Conservation (phyloP, 2,888 invertebrate species). For the Diplazon laetatorius region DNA sequence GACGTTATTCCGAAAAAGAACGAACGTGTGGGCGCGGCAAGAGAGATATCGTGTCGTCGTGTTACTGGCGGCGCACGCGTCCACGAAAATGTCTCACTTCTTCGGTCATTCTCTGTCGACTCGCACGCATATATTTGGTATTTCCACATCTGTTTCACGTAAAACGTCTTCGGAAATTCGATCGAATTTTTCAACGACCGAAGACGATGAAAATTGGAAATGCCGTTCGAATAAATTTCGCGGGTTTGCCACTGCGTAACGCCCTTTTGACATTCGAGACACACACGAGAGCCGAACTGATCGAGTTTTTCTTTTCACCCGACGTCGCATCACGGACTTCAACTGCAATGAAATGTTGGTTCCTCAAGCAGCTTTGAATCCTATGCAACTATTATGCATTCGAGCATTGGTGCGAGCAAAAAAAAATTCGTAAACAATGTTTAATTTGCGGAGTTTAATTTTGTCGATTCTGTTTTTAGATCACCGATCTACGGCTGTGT, state of each 20-base stretch:
- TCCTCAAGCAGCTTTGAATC: neutral
- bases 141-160: constrained; percentile 63
- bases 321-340: neutral
- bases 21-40: constrained; percentile 63
- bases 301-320: neutral
- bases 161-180: constrained; percentile 67
- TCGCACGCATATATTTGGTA: constrained; percentile 72
- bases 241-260: too few relatives aligned
- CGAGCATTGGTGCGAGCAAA: too few relatives aligned
- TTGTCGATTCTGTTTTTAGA: too few relatives aligned
- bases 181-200: constrained; percentile 25
- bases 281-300: too few relatives aligned
- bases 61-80: constrained; percentile 48
- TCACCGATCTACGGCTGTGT: too few relatives aligned
- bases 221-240: too few relatives aligned
- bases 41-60: constrained; percentile 66
- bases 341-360: neutral
- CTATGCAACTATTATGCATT: too few relatives aligned
- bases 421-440: too few relatives aligned
- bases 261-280: too few relatives aligned
- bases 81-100: constrained; percentile 21
- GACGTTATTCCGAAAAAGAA: constrained; percentile 54
- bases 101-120: constrained; percentile 51
- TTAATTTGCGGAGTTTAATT: too few relatives aligned
- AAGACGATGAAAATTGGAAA: constrained; percentile 46